phyloP scores from a whole-genome alignment of 2,113 vertebrate genomes.

The Paradoxurus hermaphroditus region DNA sequence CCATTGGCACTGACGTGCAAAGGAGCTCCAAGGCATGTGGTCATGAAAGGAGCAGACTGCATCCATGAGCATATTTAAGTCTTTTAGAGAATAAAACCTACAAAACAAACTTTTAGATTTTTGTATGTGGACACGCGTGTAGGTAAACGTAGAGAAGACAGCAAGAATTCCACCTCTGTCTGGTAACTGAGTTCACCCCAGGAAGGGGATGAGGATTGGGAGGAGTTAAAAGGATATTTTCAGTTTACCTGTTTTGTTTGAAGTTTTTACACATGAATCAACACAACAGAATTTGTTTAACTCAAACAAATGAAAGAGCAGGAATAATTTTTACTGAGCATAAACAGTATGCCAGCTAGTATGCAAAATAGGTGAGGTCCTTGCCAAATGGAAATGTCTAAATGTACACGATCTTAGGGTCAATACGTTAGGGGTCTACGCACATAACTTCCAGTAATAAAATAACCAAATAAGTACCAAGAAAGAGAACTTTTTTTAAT shows the following conservation, averaged over 20 bases:
- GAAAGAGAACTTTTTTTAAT: neutral
- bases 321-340: neutral
- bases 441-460: neutral
- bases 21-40: neutral
- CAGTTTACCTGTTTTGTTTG: neutral
- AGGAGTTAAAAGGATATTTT: neutral
- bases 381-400: neutral
- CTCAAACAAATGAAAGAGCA: slow-evolving; percentile 13
- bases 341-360: neutral
- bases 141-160: neutral
- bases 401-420: neutral
- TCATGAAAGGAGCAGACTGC: neutral
- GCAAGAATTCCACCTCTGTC: neutral
- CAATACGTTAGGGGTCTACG: neutral
- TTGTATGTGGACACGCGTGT: neutral
- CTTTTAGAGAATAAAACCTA: neutral
- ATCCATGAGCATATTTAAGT: neutral
- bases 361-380: neutral
- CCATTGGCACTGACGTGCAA: no score
- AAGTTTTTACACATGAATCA: neutral
- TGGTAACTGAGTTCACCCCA: neutral
- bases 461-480: neutral
- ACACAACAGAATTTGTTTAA: neutral
- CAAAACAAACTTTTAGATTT: neutral
- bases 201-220: no score